Base-by-base conservation (phyloP, 2,888 invertebrate species). In the Epicampocera succincta region DNA sequence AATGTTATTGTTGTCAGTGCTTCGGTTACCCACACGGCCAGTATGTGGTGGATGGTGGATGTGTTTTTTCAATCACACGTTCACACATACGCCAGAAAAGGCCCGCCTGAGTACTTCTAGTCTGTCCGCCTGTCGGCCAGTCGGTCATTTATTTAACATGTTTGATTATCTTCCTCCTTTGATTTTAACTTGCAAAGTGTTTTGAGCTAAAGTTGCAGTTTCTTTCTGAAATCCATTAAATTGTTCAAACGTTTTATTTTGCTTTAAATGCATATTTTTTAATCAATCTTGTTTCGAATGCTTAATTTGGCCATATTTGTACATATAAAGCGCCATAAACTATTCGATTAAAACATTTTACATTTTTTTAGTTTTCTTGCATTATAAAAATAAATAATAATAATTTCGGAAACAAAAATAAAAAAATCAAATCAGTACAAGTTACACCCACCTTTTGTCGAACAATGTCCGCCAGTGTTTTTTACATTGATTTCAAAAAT, bases 251-350 rank as follows among this genome's bases (percentile, higher is more conserved):
- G 42, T 74, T 74, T 74, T 63, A 74, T 61, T 68, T 68, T 19
- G 33, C 50, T 69, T 56, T 63, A 74, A 74, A 25, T n/a, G n/a
- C n/a, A n/a, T 40, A 54, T 54, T 80, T 80, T 44, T 63, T 63
- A 65, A 74, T 74, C 74, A 80, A 74, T 74, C 69, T 80, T 80
- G 17, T 71, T 71, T 63, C 6, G 21, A 40, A 61, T 73, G 61
- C 60, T 54, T 66, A 46, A 54, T 73, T 80, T 65, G 46, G 15
- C 15, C n/a, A n/a, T n/a, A 65, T 60, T 66, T 73, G 38, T 72
- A 72, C 66, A 66, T 80, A 68, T 68, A 76, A 52, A 60, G 44
- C 60, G 12, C 44, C 73, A 63, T 63, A 63, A 63, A 63, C 61
- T 61, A 61, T 50, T n/a, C 42, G 61, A 46, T 60, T 48, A 50